These are phyloP conservation scores for Melanerpes formicivorus DNA, from an alignment of 2,113 vertebrate species.

Conservation along the genomic window DNA sequence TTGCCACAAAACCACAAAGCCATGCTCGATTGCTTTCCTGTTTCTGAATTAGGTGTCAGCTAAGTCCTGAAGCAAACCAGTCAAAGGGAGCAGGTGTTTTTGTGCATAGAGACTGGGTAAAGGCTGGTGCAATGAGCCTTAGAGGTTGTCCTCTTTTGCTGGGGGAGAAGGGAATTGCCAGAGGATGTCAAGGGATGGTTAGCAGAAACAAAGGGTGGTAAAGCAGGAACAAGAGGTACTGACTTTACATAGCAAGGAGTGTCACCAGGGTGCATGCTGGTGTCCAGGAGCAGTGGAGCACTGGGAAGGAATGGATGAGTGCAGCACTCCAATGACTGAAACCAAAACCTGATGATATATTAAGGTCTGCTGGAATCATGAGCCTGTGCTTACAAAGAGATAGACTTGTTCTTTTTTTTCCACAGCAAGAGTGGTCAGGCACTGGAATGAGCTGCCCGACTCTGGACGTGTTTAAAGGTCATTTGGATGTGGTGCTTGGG, in stretches of 20 bases:
- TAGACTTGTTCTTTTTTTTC: not conserved
- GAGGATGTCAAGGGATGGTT: not conserved
- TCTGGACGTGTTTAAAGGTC: too few relatives aligned
- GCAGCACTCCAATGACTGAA: not conserved
- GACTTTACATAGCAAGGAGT: not conserved
- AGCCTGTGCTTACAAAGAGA: accelerated
- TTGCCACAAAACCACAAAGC: not conserved
- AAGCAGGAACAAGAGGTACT: not conserved
- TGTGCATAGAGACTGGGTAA: not conserved
- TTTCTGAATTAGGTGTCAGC: not conserved
- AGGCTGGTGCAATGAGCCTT: not conserved
- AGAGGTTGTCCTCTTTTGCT: not conserved
- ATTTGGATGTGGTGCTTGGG: too few relatives aligned
- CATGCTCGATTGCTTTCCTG: not conserved
- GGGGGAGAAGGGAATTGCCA: not conserved
- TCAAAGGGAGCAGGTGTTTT: not conserved
- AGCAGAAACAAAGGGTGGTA: not conserved
- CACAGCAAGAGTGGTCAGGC: too few relatives aligned
- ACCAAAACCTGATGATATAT: not conserved
- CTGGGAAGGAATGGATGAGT: not conserved
- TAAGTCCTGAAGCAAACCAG: not conserved
- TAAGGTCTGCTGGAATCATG: not conserved
- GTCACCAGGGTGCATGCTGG: not conserved
- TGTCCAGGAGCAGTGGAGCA: not conserved
- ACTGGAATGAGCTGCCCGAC: too few relatives aligned